Conservation (phyloP, 2,888 invertebrate genomes). For the Torymus texanus region DNA sequence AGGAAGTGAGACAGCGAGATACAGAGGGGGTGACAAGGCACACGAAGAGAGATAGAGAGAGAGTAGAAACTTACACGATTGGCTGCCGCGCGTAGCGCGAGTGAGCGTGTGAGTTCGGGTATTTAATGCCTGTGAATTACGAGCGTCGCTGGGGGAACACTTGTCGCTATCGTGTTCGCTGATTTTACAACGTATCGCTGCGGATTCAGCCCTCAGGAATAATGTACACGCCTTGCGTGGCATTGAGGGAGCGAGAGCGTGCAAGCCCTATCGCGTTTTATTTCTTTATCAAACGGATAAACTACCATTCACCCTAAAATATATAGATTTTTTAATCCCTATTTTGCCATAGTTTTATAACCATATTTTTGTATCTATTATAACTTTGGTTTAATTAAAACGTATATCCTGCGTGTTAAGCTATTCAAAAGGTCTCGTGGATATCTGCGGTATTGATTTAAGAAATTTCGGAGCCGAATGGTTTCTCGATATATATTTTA, state of each 20-base stretch:
- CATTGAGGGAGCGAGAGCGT: not conserved
- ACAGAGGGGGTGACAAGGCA: not conserved
- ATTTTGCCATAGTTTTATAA: too few species aligned
- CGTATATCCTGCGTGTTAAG: too few species aligned
- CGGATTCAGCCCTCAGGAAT: slow-evolving; percentile 34
- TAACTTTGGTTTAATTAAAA: too few species aligned
- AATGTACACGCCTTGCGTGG: slow-evolving; percentile 15
- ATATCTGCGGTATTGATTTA: too few species aligned
- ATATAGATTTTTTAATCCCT: not conserved
- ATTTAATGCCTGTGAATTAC: slow-evolving; percentile 50
- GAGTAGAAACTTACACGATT: slow-evolving; percentile 31
- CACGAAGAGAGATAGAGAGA: not conserved
- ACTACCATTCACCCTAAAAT: slow-evolving; percentile 9
- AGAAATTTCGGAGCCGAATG: too few species aligned
- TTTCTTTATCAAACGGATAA: slow-evolving; percentile 30
- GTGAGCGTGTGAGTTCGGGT: not conserved
- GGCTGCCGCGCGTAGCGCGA: not conserved
- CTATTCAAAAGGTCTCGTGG: too few species aligned
- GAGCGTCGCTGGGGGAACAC: slow-evolving; percentile 43
- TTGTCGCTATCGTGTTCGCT: slow-evolving; percentile 50
- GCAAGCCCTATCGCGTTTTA: not conserved
- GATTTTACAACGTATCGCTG: slow-evolving; percentile 43
- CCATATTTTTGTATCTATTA: too few species aligned
- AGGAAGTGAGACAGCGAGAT: not conserved
- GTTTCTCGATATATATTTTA: too few species aligned